Evolutionary conservation across 2,888 invertebrate genomes (phyloP), one percentile per base, ranked within the genome.

Genomic region (Seladonia tumulorum): DNA sequence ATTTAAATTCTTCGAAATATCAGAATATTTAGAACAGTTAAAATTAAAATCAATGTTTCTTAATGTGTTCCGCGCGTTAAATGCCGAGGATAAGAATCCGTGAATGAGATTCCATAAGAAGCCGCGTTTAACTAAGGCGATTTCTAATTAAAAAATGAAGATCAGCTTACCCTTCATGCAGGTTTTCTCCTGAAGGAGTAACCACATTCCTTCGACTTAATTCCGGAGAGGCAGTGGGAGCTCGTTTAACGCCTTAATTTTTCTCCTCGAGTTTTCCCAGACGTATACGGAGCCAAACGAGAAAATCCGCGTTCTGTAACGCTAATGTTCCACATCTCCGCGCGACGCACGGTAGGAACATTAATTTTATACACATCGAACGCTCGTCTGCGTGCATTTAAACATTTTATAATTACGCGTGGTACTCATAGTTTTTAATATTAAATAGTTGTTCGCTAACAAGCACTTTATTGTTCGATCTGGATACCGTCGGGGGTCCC

Each of bases 341-440:
- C 85, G 68, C 16, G 1, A 45, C 53, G 45, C 78, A 53, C 14
- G 68, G 42, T 66, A 39, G 81, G 76, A 83, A 81, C 86, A 72
- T 83, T 89, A 84, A 89, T 88, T 89, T 78, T 87, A 47, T 82
- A 78, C 68, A 79, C 82, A 35, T 35, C 66, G 39, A 39, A 16
- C 22, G 35, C 18, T 75, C 71, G 22, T 42, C 79, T 74, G 86
- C 84, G 75, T 63, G 80, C 68, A 81, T 86, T 88, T 89, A 86
- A 89, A 89, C 86, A 89, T 88, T 89, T 89, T 81, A 87, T 78
- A 89, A 87, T 84, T 82, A 81, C 86, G 63, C 80, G 68, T 82
- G 80, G 86, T 84, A 73, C 82, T 89, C 86, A 83, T 73, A 86
- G 76, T 89, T 89, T 89, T 89, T 89, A 88, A 89, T 88, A 89